A percentile compares a stretch with the other conserved stretches of the same genome.
Conservation (phyloP, 2,888 invertebrate species). For the Syrista parreyssii region DNA sequence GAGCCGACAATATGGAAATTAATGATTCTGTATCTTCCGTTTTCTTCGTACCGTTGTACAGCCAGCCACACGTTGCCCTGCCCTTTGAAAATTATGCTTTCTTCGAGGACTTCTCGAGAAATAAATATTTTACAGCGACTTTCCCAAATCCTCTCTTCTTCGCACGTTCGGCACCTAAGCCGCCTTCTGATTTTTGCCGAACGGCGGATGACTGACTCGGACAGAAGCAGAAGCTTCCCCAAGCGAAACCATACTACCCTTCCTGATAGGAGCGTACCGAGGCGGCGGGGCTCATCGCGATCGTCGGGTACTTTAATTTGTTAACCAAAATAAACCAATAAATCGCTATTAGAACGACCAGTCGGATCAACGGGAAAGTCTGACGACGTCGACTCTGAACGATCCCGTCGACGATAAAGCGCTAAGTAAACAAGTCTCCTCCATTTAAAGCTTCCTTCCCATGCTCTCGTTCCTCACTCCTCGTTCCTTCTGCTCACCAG, state of each 20-base stretch:
- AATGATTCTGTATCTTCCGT: too few relatives aligned
- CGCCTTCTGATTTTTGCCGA: not conserved
- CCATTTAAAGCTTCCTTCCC: not conserved
- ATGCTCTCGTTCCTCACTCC: slow-evolving; percentile 7
- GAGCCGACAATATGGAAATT: too few relatives aligned
- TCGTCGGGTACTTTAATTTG: slow-evolving; percentile 40
- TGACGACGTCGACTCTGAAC: slow-evolving; percentile 10
- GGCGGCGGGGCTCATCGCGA: not conserved
- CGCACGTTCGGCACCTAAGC: too few relatives aligned
- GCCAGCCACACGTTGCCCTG: too few relatives aligned
- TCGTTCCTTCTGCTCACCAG: slow-evolving; percentile 24
- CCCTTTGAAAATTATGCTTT: too few relatives aligned
- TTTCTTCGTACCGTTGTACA: too few relatives aligned
- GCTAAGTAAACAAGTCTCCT: slow-evolving; percentile 46
- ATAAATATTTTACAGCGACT: too few relatives aligned
- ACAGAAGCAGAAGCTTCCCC: too few relatives aligned
- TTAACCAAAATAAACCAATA: slow-evolving; percentile 46
- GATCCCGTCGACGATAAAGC: slow-evolving; percentile 47
- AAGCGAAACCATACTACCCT: too few relatives aligned
- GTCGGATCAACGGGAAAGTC: slow-evolving; percentile 48
- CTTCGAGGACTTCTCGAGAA: too few relatives aligned
- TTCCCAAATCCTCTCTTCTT: too few relatives aligned
- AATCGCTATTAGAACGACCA: slow-evolving; percentile 47
- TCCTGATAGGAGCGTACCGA: slow-evolving; percentile 6
- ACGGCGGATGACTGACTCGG: not conserved